Conservation (phyloP, 1,140 invertebrate species). For the Diorhabda carinulata region DNA sequence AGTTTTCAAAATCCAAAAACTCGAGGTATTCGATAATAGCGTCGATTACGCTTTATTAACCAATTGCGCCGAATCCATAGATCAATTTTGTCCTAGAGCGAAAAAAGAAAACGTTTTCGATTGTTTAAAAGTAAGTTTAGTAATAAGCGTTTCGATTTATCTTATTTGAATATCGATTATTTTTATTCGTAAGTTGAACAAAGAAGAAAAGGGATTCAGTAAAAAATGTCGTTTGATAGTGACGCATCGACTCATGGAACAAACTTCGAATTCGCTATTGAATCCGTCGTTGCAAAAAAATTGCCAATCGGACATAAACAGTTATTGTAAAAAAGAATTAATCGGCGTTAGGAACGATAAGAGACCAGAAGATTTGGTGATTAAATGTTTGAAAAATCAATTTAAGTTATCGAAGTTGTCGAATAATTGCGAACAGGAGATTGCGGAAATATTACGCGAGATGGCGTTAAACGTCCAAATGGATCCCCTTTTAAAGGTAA, state of each 20-base stretch:
- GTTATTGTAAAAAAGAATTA: slow-evolving; percentile 56
- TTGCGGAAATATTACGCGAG: slow-evolving; percentile 77
- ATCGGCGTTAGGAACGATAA: slow-evolving; percentile 41
- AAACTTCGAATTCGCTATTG: slow-evolving; percentile 87
- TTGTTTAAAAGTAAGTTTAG: slow-evolving; percentile 59
- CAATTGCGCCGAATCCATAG: slow-evolving; percentile 80
- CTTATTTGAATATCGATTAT: background rate
- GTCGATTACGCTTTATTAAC: slow-evolving; percentile 81
- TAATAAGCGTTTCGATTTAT: background rate
- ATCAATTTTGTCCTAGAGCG: slow-evolving; percentile 69
- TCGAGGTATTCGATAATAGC: slow-evolving; percentile 79
- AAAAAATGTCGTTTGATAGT: slow-evolving; percentile 82
- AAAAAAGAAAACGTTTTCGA: slow-evolving; percentile 66
- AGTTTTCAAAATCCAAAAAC: slow-evolving; percentile 79
- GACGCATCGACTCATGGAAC: slow-evolving; percentile 84
- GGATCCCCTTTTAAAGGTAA: slow-evolving; percentile 71
- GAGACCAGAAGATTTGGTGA: slow-evolving; percentile 53
- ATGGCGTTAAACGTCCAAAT: slow-evolving; percentile 82
- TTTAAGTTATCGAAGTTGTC: slow-evolving; percentile 71
- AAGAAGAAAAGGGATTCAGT: slow-evolving; percentile 78
- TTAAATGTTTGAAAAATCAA: slow-evolving; percentile 70
- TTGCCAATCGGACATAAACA: slow-evolving; percentile 69
- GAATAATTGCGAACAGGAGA: slow-evolving; percentile 73
- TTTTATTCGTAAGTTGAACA: slow-evolving; percentile 58
- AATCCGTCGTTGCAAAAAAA: slow-evolving; percentile 80